Base-by-base conservation (phyloP, 1,140 invertebrate species). In the Araneus ventricosus region DNA sequence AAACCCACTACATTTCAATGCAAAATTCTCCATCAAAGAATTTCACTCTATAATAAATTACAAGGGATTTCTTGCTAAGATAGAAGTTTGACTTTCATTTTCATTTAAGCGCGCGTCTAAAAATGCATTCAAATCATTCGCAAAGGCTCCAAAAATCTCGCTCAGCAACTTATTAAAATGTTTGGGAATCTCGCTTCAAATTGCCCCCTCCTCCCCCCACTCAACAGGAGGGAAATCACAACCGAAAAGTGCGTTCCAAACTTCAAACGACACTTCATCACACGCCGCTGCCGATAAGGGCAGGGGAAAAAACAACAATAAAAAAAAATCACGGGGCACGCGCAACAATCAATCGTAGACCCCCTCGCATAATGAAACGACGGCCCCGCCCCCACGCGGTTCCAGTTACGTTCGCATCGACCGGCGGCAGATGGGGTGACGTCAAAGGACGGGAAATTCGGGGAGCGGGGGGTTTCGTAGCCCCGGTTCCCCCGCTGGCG, bases 371-470 rank as follows among this genome's bases (percentile, higher is more conserved):
- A 91, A 91, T 84, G 34, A 84, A 67, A 84, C 39, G 59, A 37
- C 5, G n/a, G 45, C 88, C 14, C 24, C 88, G 24, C 88, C 63
- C 27, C 39, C 39, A 5, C 10, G n/a, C 1, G 45, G 14, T 61
- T 67, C 86, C 86, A n/a, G 39, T 89, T 52, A 61, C 89, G 75
- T 27, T 45, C 37, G 4, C 57, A 91, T 91, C 89, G 89, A 91
- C 89, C 89, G 24, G 79, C 24, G 30, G 79, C 89, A 84, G 34
- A 82, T 84, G 79, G 17, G 10, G 6, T 91, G 89, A 91, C 89
- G 79, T 91, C 63, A 90, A 24, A 57, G 45, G 39, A 52, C 4
- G 67, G 45, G 24, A 86, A 17, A 75, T 20, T 10, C 17, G 30
- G 30, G 30, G 30, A 20, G 24, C 22, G 59, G 59, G 20, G 59